These are phyloP conservation scores for Rutilus rutilus DNA, from an alignment of 2,113 vertebrate genomes.

Conservation along the genomic window DNA sequence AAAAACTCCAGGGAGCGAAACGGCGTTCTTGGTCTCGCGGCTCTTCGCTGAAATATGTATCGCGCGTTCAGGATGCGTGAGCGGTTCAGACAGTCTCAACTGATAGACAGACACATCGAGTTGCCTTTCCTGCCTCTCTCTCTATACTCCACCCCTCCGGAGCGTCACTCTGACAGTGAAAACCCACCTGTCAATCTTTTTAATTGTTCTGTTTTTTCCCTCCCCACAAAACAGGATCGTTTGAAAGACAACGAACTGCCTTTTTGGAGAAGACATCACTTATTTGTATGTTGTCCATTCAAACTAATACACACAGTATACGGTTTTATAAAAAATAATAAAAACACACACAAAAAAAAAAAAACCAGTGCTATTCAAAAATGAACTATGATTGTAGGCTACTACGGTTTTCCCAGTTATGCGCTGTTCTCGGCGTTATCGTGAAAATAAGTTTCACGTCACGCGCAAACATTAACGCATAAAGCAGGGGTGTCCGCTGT, in stretches of 20 bases:
- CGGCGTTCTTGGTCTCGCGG: slow-evolving; percentile 72
- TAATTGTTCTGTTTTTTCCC: slow-evolving; percentile 86
- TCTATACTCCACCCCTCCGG: slow-evolving; percentile 93
- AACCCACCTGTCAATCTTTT: slow-evolving; percentile 99
- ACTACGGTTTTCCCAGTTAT: background rate
- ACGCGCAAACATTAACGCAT: slow-evolving; percentile 23
- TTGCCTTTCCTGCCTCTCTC: slow-evolving; percentile 91
- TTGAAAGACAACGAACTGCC: slow-evolving; percentile 32
- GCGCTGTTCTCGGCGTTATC: background rate
- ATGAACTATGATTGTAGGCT: background rate
- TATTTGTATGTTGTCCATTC: slow-evolving; percentile 14
- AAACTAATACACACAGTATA: background rate
- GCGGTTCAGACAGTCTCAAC: slow-evolving; percentile 96
- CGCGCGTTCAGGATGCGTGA: slow-evolving; percentile 91
- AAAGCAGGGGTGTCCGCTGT: background rate
- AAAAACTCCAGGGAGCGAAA: slow-evolving; percentile 84
- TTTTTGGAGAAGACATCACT: slow-evolving; percentile 33
- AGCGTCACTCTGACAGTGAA: slow-evolving; percentile 99
- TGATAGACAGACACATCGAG: slow-evolving; percentile 99
- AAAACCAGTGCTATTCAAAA: background rate
- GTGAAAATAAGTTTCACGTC: slow-evolving; percentile 24
- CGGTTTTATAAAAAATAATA: background rate
- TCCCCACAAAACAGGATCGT: slow-evolving; percentile 44
- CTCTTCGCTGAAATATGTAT: slow-evolving; percentile 84
- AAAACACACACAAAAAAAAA: too few species aligned